Conservation (phyloP, 1,140 invertebrate genomes). For the Aphis gossypii region DNA sequence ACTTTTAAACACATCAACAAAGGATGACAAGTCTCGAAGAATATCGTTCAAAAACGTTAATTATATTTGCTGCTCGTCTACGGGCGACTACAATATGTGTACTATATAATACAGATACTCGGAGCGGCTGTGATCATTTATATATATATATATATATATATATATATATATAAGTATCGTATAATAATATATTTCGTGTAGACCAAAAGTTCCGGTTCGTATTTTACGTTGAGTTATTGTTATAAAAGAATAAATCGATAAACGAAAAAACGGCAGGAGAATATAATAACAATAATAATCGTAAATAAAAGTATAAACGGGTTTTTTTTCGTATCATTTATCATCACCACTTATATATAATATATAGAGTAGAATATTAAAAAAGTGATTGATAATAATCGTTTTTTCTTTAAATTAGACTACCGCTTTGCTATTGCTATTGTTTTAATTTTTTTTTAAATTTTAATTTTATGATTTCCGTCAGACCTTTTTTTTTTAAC, state of each 20-base stretch:
- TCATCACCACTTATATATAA: background rate
- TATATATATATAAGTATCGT: background rate
- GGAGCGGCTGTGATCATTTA: background rate
- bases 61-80: background rate
- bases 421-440: background rate
- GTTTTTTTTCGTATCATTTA: background rate
- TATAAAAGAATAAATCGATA: background rate
- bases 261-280: background rate
- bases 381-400: background rate
- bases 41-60: background rate
- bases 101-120: background rate
- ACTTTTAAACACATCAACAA: background rate
- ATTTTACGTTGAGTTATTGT: background rate
- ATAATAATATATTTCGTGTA: background rate
- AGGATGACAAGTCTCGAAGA: background rate
- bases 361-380: background rate
- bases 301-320: background rate
- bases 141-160: too few relatives aligned
- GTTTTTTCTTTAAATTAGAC: background rate
- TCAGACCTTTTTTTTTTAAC: background rate
- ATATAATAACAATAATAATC: slow-evolving; percentile 10
- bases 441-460: background rate
- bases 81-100: background rate
- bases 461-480: background rate
- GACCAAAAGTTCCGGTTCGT: background rate